Evolutionary conservation across 2,113 vertebrate species (phyloP), one percentile per base, ranked within the genome.

Genomic region (Catharus fuscescens): DNA sequence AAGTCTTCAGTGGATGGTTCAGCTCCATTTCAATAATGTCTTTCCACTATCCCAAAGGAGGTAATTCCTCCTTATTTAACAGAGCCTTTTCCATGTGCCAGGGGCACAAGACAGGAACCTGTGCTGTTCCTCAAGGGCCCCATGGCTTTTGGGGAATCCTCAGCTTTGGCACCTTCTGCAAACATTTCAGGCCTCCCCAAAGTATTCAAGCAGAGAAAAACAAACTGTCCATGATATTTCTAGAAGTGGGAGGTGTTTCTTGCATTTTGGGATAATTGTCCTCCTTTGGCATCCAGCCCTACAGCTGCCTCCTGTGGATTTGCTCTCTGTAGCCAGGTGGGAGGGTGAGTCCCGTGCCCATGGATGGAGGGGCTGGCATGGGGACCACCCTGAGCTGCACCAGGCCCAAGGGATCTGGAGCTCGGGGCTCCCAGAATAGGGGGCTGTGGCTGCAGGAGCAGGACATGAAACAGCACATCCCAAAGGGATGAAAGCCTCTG

Each of bases 281-380:
- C 45, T 47, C 53, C 32, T 40, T 54, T 59, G 36, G 38, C 40
- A 21, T 31, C n/a, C 56, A 77, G 26, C 7, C 42, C 44, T 34
- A 29, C 31, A 65, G 48, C 66, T 66, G 47, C 16, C 34, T 34
- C 53, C 44, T 18, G 2, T 0, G 8, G 42, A 20, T 88, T 85
- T 72, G 10, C 42, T 23, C 23, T 50, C 57, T 67, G 77, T 21
- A 32, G 72, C 69, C 1, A 36, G 3, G 32, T 6, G 40, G 45
- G 44, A 56, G 45, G 18, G 29, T 0, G 1, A 60, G 40, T 42
- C 36, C 40, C 8, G 0, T 36, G 60, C 16, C 57, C 40, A 2
- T 2, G 59, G 57, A 8, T 26, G 66, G 23, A 56, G 32, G 24
- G 32, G 70, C 29, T 81, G 70, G 5, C 6, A 9, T 3, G 3